Conservation (phyloP, 2,113 vertebrate species). For the Melanostigma gelatinosum region DNA sequence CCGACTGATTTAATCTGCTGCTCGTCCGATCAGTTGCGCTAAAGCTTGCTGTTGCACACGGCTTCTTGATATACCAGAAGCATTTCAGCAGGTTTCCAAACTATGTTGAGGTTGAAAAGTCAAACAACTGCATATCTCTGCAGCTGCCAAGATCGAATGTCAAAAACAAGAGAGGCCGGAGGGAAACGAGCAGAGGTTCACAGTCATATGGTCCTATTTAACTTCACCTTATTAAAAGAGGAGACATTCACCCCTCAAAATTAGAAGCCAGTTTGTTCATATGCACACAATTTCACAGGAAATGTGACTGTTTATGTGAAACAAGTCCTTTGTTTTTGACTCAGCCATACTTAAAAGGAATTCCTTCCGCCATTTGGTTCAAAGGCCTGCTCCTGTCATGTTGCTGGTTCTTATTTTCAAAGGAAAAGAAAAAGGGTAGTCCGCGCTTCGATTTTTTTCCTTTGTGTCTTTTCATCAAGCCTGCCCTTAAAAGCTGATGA, state of each 20-base stretch:
- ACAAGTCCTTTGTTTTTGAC: background rate
- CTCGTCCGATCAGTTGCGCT: background rate
- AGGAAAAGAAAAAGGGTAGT: background rate
- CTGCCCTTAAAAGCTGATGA: constrained; percentile 16
- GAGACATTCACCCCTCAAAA: background rate
- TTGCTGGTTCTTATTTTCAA: background rate
- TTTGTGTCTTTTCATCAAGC: background rate
- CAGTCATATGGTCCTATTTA: background rate
- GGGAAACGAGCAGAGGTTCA: background rate
- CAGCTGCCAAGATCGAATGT: constrained; percentile 19
- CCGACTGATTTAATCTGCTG: background rate
- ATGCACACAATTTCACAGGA: constrained; percentile 6
- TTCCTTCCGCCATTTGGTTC: background rate
- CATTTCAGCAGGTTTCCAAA: constrained; percentile 26
- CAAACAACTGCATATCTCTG: background rate
- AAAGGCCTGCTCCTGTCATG: background rate
- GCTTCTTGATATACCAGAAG: background rate
- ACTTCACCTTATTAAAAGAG: background rate
- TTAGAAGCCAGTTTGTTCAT: background rate
- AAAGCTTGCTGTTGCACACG: background rate
- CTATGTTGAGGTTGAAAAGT: constrained; percentile 12
- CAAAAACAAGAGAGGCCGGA: background rate
- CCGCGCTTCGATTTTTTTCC: background rate
- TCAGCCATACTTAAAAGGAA: background rate
- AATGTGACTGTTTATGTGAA: constrained; percentile 9